A percentile compares a stretch with the other conserved stretches of the same genome.
Evolutionary conservation across 2,113 vertebrate species (phyloP).

Genomic region (Planiliza haematocheilus): DNA sequence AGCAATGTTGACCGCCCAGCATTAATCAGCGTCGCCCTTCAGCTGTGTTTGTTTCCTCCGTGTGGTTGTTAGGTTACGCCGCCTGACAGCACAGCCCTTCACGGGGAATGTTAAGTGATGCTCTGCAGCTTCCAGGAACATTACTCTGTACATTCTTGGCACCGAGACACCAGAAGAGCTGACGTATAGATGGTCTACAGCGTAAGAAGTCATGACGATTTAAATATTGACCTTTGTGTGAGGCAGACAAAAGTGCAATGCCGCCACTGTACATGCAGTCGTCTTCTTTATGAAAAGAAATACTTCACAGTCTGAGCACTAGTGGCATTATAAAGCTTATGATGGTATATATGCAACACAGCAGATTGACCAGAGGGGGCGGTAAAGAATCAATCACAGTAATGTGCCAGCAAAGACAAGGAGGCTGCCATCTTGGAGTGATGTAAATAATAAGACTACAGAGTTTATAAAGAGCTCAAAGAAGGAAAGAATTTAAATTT

Average conservation of each 20-base stretch:
- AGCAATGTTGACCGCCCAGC: background rate
- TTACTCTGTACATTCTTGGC: conserved; percentile 42
- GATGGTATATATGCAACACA: no score
- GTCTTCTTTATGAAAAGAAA: no score
- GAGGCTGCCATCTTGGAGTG: no score
- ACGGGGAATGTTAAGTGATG: conserved; percentile 73
- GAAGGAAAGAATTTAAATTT: no score
- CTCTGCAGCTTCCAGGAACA: conserved; percentile 45
- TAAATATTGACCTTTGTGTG: background rate
- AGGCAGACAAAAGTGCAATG: background rate
- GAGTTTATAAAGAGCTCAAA: no score
- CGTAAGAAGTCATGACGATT: background rate
- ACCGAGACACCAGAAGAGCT: background rate
- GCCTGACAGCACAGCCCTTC: conserved; percentile 29
- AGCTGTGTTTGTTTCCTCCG: conserved; percentile 62
- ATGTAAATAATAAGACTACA: no score
- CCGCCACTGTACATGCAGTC: background rate
- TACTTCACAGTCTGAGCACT: no score
- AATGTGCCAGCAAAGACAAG: no score
- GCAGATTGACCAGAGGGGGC: no score
- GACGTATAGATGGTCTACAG: conserved; percentile 11
- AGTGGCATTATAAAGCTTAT: no score
- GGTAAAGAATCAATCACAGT: no score
- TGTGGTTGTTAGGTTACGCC: conserved; percentile 65
- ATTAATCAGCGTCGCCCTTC: conserved; percentile 1